Evolutionary conservation across 2,113 vertebrate genomes (phyloP), one percentile per base, ranked within the genome.

Genomic region (Diadophis punctatus): DNA sequence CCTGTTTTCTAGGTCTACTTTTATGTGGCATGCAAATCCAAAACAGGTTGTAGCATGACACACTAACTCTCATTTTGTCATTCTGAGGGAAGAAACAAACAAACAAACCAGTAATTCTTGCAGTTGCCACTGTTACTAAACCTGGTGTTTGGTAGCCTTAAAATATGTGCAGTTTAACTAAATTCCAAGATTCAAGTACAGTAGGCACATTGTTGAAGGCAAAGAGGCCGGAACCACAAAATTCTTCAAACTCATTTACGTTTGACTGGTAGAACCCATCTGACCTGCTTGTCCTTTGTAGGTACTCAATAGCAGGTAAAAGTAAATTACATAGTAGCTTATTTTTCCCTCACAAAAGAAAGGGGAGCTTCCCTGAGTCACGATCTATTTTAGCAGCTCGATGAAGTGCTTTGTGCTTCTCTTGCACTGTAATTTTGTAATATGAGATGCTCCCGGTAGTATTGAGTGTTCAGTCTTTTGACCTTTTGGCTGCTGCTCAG

Each of bases 321-420:
- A 51, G 85, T 93, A 74, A 43, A 49, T 48, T 27, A 0, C 92
- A 95, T 87, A 91, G 94, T 93, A 94, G 95, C 94, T 96, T 91
- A 93, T 96, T 96, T 95, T 94, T 4, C 53, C 88, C 84, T 22
- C 60, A 1, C 22, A 25, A 4, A 1, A 56, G 23, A 63, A 20
- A 55, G 48, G 30, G 48, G 90, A 90, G 55, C 92, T 53, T 90
- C 68, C 93, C 88, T 63, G 85, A 90, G 43, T 92, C 95, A 95
- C 88, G 91, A 96, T 96, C 96, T 97, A 95, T 97, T 97, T 97
- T 92, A 74, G 93, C 91, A 93, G 80, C 91, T 85, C 94, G 92
- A 90, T 56, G 53, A 94, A 91, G 68, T 93, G 94, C 95, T 94
- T 93, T 92, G 46, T 90, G 84, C 90, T 34, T 22, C 92, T 93